Conservation (phyloP, 2,888 invertebrate species). For the Tyria jacobaeae region DNA sequence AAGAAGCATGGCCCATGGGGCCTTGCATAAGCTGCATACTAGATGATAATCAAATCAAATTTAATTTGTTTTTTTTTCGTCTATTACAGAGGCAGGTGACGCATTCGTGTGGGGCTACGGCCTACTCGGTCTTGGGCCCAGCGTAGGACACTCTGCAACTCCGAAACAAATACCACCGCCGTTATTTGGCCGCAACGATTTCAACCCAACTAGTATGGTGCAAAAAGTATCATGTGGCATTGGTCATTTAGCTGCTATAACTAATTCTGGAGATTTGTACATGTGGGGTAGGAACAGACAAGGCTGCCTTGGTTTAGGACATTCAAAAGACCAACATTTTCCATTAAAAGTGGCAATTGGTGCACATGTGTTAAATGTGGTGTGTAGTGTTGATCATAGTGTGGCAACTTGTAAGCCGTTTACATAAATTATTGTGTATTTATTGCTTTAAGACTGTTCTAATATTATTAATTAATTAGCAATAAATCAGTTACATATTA, state of each 20-base stretch:
- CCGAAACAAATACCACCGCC: slow-evolving; percentile 92
- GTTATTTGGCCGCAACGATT: slow-evolving; percentile 95
- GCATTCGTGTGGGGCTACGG: slow-evolving; percentile 98
- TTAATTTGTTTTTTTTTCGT: slow-evolving; percentile 28
- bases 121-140: slow-evolving; percentile 95
- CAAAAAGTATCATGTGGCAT: slow-evolving; percentile 90
- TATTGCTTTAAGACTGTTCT: slow-evolving; percentile 9
- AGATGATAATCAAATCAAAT: no score
- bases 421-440: slow-evolving; percentile 57
- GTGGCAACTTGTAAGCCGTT: slow-evolving; percentile 92
- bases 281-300: slow-evolving; percentile 96
- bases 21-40: no score
- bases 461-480: not conserved
- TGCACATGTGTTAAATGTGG: slow-evolving; percentile 90
- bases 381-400: slow-evolving; percentile 95
- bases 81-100: slow-evolving; percentile 90
- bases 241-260: slow-evolving; percentile 92
- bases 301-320: slow-evolving; percentile 94
- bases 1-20: no score
- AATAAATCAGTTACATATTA: slow-evolving; percentile 11
- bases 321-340: slow-evolving; percentile 93
- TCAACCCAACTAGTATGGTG: slow-evolving; percentile 90
- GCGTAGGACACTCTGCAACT: slow-evolving; percentile 87
- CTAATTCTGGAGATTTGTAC: slow-evolving; percentile 93
- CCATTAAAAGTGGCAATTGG: slow-evolving; percentile 94